A percentile compares a stretch with the other conserved stretches of the same genome.
Evolutionary conservation across 1,140 invertebrate genomes (phyloP).

Genomic region (Drosophila tani): DNA sequence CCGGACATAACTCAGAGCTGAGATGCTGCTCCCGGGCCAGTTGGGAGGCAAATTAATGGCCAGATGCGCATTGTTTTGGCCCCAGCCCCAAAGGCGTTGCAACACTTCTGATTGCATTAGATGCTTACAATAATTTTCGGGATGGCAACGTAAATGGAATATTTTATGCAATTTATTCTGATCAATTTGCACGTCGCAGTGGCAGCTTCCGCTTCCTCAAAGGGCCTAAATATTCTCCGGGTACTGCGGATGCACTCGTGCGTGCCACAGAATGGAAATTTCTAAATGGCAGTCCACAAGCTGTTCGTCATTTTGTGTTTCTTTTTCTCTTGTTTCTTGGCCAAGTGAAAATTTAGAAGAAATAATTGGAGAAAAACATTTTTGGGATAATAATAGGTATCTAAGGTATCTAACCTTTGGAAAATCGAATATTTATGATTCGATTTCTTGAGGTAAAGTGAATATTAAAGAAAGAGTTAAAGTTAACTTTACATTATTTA

Average conservation of each 20-base stretch:
- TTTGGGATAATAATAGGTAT: not conserved
- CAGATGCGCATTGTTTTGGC: constrained; percentile 62
- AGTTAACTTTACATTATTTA: no score
- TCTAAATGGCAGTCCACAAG: constrained; percentile 26
- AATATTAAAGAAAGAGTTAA: no score
- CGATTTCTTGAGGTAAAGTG: not conserved
- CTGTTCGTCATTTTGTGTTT: not conserved
- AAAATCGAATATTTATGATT: not conserved
- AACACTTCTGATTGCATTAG: constrained; percentile 79
- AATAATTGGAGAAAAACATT: constrained; percentile 5
- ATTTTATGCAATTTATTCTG: constrained; percentile 83
- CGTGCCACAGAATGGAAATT: constrained; percentile 64
- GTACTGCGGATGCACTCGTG: constrained; percentile 68
- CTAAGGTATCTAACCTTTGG: no score
- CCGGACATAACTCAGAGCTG: constrained; percentile 58
- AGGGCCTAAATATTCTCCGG: constrained; percentile 65
- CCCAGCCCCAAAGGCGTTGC: constrained; percentile 58
- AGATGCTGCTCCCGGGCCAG: constrained; percentile 17
- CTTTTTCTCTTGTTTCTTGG: not conserved
- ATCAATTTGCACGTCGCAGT: constrained; percentile 63
- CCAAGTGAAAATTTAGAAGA: constrained; percentile 2
- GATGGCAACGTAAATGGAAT: constrained; percentile 75
- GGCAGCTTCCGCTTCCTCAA: constrained; percentile 23
- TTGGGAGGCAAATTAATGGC: constrained; percentile 61
- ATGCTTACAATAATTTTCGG: constrained; percentile 59